Evolutionary conservation across 2,113 vertebrate genomes (phyloP), one percentile per base, ranked within the genome.

Genomic region (Apeltes quadracus): DNA sequence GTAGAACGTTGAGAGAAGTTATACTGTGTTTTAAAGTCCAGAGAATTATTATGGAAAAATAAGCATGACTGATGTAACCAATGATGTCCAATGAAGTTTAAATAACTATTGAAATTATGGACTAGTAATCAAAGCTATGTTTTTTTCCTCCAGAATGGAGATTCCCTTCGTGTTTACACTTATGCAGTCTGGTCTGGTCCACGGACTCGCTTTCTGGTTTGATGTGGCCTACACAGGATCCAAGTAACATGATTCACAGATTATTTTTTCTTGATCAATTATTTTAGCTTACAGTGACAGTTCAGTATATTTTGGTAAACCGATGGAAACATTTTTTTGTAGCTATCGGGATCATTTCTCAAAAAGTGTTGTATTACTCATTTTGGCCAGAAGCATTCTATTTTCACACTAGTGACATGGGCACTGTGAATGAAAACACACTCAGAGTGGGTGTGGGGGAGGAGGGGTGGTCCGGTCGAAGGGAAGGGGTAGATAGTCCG

Each of bases 121-220:
- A 18, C 8, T 25, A 32, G 16, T 5, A 27, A 53, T 12, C 1
- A 2, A 34, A 53, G 18, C 3, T 74, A 20, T 41, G 32, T 27
- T 22, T 74, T 11, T 71, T 69, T 85, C 48, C 63, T 83, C 70
- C 87, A 95, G 93, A 84, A 75, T 95, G 77, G 93, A 96, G 91
- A 95, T 95, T 41, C 94, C 93, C 38, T 95, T 95, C 76, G 90
- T 91, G 73, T 95, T 95, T 67, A 89, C 92, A 3, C 85, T 96
- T 64, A 82, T 84, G 15, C 93, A 94, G 69, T 93, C 95, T 0
- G 94, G 95, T 70, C 84, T 96, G 64, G 69, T 95, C 78, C 95
- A 95, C 7, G 95, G 94, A 32, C 89, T 96, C 15, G 94, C 92
- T 63, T 93, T 96, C 72, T 94, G 95, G 95, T 96, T 95, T 29